These are phyloP conservation scores for Desmophyllum pertusum DNA, from an alignment of 92 coral and sea anemone species.

Conservation along the genomic window DNA sequence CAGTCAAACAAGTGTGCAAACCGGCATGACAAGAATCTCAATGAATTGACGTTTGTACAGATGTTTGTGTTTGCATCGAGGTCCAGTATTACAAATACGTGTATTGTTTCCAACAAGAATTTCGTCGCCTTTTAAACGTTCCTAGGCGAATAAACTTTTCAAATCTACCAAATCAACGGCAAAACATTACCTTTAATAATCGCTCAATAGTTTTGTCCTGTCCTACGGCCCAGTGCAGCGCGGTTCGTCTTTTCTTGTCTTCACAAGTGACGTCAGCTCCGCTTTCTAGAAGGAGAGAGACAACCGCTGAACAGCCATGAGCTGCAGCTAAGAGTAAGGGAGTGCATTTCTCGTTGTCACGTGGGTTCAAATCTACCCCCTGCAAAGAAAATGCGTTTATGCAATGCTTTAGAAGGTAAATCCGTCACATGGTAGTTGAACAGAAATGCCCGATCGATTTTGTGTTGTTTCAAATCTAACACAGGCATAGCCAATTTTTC, in stretches of 20 bases:
- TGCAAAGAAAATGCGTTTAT: not conserved
- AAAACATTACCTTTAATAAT: constrained; percentile 68
- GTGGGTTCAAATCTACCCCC: constrained; percentile 80
- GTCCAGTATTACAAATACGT: too few species aligned
- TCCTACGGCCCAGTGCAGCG: constrained; percentile 94
- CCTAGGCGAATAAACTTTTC: too few species aligned
- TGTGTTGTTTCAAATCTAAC: too few species aligned
- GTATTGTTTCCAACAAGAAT: too few species aligned
- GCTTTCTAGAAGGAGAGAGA: constrained; percentile 78
- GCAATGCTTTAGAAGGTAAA: too few species aligned
- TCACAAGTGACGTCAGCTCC: constrained; percentile 89
- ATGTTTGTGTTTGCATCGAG: too few species aligned
- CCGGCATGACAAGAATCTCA: not conserved
- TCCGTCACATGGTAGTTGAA: too few species aligned
- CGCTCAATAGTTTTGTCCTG: constrained; percentile 88
- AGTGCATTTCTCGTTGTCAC: constrained; percentile 84
- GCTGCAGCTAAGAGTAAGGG: constrained; percentile 88
- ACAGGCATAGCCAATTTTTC: too few species aligned
- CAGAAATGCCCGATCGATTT: too few species aligned
- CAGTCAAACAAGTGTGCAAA: not conserved
- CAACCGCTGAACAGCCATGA: constrained; percentile 87
- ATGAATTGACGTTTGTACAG: too few species aligned
- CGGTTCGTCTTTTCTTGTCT: constrained; percentile 80
- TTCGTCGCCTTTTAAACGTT: too few species aligned
- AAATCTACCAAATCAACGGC: too few species aligned